Percentiles rank a stretch among this genome's conserved stretches.
These are phyloP conservation scores for Thumatha senex DNA, from an alignment of 2,888 invertebrate species.

Conservation along the genomic window DNA sequence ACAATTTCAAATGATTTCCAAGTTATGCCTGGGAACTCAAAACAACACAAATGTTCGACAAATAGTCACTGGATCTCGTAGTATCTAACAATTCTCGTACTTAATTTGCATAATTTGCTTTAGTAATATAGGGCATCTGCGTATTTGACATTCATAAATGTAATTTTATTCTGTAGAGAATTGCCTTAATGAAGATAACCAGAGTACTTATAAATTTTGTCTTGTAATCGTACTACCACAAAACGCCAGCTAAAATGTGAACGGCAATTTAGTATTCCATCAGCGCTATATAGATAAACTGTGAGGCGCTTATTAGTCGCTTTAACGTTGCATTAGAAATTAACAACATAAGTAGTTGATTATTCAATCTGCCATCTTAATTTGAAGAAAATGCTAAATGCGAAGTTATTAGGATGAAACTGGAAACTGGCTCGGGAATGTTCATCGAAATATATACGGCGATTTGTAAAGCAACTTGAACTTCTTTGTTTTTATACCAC, in stretches of 20 bases:
- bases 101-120: no score
- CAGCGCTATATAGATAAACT: constrained; percentile 35
- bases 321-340: constrained; percentile 38
- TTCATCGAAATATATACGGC: no score
- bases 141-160: not conserved
- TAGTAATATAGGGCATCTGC: no score
- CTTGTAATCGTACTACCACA: constrained; percentile 5
- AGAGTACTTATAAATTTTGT: constrained; percentile 1
- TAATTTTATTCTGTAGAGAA: not conserved
- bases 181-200: not conserved
- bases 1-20: constrained; percentile 24
- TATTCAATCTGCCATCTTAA: constrained; percentile 37
- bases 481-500: no score
- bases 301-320: constrained; percentile 36
- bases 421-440: not conserved
- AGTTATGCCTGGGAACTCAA: no score
- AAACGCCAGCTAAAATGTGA: constrained; percentile 36
- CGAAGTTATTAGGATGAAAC: constrained; percentile 14
- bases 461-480: no score
- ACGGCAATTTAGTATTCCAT: constrained; percentile 38
- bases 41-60: no score
- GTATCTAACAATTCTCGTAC: no score
- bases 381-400: constrained; percentile 17
- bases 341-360: constrained; percentile 35
- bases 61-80: no score